Evolutionary conservation across 2,797 vertebrate species (phyloP), one percentile per base, ranked within the genome.

Genomic region (Numenius phaeopus): DNA sequence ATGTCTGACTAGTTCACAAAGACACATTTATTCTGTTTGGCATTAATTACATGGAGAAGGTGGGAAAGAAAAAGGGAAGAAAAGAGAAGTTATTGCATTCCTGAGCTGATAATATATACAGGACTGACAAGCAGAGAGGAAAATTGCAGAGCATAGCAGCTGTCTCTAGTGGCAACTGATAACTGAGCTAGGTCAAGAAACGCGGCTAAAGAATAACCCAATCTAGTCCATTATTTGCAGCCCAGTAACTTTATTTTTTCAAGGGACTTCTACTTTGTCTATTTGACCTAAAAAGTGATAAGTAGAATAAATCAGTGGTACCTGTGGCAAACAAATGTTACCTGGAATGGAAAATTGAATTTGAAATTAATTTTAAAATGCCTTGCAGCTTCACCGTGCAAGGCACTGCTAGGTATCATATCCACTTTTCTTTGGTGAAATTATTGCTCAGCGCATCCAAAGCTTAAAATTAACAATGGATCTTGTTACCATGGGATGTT

Each of bases 81-180:
- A 90, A 83, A 96, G 42, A 94, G 57, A 83, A 84, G 75, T 91
- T 94, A 87, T 66, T 97, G 83, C 91, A 95, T 96, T 95, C 87
- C 93, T 88, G 58, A 87, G 58, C 39, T 79, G 77, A 72, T 88
- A 83, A 84, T 54, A 50, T 40, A 76, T 70, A 77, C 62, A 47
- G 29, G 27, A 70, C 46, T 87, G 85, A 89, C 34, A 76, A 88
- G 50, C 22, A 20, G 50, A 93, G 83, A 93, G 79, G 73, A 94
- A 92, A 88, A 94, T 77, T 91, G 55, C 65, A 90, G 70, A 77
- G 50, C 83, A 32, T 49, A 79, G 50, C 0, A 0, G 17, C 73
- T 7, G 18, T 94, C 64, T 95, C 72, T 84, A 27, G 12, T 93
- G 85, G 80, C 70, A 90, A 75, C 89, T 18, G 61, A 90, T 91